Conservation (phyloP, 2,888 invertebrate species). For the Syritta pipiens region DNA sequence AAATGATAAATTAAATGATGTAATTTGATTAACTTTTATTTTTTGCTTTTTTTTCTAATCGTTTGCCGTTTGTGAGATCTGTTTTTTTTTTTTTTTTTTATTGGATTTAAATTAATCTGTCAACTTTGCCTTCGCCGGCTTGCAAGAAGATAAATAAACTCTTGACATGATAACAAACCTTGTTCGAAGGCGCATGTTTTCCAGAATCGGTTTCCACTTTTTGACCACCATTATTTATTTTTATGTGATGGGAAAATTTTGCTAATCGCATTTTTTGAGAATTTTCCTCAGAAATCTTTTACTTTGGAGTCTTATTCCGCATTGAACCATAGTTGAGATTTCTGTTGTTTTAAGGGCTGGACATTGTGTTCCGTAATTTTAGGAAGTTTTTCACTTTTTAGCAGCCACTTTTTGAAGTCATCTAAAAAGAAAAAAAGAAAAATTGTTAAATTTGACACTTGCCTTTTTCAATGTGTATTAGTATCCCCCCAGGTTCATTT, state of each 20-base stretch:
- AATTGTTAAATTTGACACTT: no score
- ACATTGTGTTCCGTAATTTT: neutral
- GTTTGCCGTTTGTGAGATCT: constrained; percentile 22
- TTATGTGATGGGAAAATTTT: constrained; percentile 75
- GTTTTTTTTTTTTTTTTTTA: neutral
- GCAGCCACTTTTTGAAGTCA: constrained; percentile 6
- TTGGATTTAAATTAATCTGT: constrained; percentile 18
- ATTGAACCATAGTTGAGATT: constrained; percentile 44
- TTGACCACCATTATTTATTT: constrained; percentile 74
- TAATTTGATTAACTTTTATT: constrained; percentile 35
- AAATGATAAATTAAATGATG: constrained; percentile 63
- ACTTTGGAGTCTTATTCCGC: constrained; percentile 30
- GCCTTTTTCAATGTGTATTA: no score
- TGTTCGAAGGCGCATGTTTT: constrained; percentile 64
- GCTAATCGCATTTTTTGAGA: constrained; percentile 76
- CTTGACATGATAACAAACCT: constrained; percentile 64
- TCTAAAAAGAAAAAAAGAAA: constrained; percentile 27
- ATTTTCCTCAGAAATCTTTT: constrained; percentile 11
- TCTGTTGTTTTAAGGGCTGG: constrained; percentile 15
- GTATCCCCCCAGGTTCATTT: no score
- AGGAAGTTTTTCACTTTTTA: neutral
- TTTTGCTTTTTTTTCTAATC: constrained; percentile 13
- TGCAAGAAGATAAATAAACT: constrained; percentile 36
- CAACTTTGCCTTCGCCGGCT: constrained; percentile 17
- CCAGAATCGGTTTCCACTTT: constrained; percentile 70